phyloP scores from a whole-genome alignment of 2,113 vertebrate genomes.

The Tricholaema leucomelas region DNA sequence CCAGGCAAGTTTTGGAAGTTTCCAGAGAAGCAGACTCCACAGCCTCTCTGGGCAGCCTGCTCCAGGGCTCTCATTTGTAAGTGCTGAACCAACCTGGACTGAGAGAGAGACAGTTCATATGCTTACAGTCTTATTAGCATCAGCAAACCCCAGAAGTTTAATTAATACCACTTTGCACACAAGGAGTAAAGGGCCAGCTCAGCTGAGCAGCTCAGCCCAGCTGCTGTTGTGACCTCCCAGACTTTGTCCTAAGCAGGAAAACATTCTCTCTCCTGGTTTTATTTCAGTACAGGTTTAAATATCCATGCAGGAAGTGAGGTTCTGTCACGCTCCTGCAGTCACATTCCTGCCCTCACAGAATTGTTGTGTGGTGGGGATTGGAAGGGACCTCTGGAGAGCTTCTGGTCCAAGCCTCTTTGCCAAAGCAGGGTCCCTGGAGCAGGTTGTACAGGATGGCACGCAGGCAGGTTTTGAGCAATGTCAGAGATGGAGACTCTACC shows the following conservation, averaged over 20 bases:
- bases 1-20: too few species aligned
- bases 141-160: fast-evolving
- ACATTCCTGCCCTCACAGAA: too few species aligned
- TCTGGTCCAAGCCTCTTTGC: too few species aligned
- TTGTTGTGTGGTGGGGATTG: too few species aligned
- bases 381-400: too few species aligned
- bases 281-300: neutral
- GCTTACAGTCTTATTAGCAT: neutral
- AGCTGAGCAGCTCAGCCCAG: neutral
- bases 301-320: neutral
- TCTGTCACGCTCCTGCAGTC: neutral
- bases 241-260: neutral
- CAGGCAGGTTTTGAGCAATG: too few species aligned
- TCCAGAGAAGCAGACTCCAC: too few species aligned
- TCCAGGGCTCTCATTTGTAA: neutral
- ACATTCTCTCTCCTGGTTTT: neutral
- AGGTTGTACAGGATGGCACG: too few species aligned
- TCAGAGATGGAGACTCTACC: too few species aligned
- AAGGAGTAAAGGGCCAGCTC: neutral
- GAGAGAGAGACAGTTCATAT: neutral
- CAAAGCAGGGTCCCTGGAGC: too few species aligned
- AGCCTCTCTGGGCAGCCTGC: too few species aligned
- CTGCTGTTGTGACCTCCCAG: neutral
- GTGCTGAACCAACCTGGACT: neutral
- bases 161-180: neutral